Conservation (phyloP, 2,888 invertebrate genomes). For the Zele albiditarsus region DNA sequence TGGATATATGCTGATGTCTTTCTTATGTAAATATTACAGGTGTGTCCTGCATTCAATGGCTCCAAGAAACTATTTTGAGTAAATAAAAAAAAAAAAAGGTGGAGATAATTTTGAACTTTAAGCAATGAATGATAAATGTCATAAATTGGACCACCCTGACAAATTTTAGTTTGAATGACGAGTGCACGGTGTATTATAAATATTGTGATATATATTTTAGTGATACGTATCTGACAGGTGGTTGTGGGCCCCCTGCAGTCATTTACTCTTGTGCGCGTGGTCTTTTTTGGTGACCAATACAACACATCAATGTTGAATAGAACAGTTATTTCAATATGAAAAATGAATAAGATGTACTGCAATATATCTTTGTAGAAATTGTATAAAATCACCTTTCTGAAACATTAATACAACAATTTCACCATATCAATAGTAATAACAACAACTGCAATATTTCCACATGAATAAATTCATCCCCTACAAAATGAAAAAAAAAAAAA, state of each 20-base stretch:
- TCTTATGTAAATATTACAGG: constrained; percentile 42
- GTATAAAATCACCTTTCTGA: no score
- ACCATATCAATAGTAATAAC: background rate
- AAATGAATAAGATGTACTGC: background rate
- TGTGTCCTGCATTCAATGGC: constrained; percentile 12
- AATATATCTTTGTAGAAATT: no score
- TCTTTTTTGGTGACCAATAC: constrained; percentile 1
- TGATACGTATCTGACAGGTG: constrained; percentile 43
- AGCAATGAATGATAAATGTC: constrained; percentile 34
- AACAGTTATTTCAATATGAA: background rate
- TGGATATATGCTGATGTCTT: constrained; percentile 25
- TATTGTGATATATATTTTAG: constrained; percentile 39
- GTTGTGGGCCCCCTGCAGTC: constrained; percentile 35
- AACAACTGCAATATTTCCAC: background rate
- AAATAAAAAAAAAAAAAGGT: constrained; percentile 1
- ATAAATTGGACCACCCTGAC: constrained; percentile 31
- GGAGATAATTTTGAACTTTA: background rate
- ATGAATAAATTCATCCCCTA: background rate
- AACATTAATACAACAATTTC: background rate
- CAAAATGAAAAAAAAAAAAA: background rate
- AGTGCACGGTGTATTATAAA: constrained; percentile 26
- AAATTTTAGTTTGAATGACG: constrained; percentile 10
- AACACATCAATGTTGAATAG: background rate
- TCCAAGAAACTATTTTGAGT: constrained; percentile 6
- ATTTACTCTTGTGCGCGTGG: constrained; percentile 23